Evolutionary conservation across 2,888 invertebrate species (phyloP), one percentile per base, ranked within the genome.

Genomic region (Amphipyra tragopoginis): DNA sequence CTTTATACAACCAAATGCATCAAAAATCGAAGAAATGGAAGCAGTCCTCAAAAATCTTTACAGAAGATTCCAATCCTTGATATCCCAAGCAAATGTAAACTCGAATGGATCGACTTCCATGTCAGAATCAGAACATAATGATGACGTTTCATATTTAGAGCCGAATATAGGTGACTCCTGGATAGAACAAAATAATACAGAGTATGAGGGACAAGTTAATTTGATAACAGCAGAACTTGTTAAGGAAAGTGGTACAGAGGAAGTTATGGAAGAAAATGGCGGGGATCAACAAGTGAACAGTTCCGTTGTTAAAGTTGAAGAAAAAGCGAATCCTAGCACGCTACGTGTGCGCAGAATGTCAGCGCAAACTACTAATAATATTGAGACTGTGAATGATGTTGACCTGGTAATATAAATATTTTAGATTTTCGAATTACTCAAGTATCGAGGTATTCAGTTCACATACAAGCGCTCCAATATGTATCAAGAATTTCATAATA

Each of bases 301-400:
- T 53, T 47, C 62, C 3, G 45, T 54, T 45, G 61, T 71, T 5
- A 78, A 79, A 67, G 34, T 42, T 43, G 81, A 79, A 48, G 69
- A 61, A 3, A 65, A 53, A 9, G 45, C 51, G 2, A 80, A 75
- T 48, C 65, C 82, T 10, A 84, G 74, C 26, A 60, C 62, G 0
- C 39, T 79, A 36, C 81, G 83, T 29, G 86, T 89, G n/a, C 84
- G 90, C 38, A 83, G 90, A 63, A 86, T 86, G 56, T 89, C 90
- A 0, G 90, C 91, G 2, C 89, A 91, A 64, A 90, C 90, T 2
- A 90, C 89, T 2, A 88, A 85, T 64, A 79, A 80, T 56, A 75
- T 82, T 13, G 86, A 86, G 63, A 43, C 50, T 42, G 43, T 39
- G 11, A 43, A 51, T 33, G 65, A 70, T 60, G 8, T 48, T 34